Evolutionary conservation across 53 echinoderm and acorn worm species (phyloP).

Genomic region (Pentamera pediparva): DNA sequence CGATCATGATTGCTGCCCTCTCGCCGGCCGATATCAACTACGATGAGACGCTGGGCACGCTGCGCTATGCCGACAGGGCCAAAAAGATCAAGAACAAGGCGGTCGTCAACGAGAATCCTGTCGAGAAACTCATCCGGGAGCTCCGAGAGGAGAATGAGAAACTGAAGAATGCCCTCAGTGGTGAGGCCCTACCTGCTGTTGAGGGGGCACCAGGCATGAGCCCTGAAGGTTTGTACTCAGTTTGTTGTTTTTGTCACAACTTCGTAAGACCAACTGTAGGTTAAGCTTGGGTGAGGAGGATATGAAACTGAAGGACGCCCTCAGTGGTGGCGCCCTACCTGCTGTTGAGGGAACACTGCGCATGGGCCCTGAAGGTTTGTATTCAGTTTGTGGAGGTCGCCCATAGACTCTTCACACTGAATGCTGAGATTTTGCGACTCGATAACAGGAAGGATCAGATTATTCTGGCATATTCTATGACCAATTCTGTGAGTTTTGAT

Average conservation of each 20-base stretch:
- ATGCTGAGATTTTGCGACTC: no score
- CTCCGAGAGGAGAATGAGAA: constrained; percentile 88
- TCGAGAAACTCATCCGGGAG: constrained; percentile 94
- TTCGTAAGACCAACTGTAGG: neutral
- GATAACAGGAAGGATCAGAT: no score
- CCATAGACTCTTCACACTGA: no score
- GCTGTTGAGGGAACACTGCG: constrained; percentile 51
- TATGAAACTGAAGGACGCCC: constrained; percentile 72
- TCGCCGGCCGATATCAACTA: constrained; percentile 98
- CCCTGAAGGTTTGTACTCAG: constrained; percentile 65
- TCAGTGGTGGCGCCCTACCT: constrained; percentile 52
- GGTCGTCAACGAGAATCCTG: constrained; percentile 95
- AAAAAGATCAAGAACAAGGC: constrained; percentile 99
- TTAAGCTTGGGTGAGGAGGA: constrained; percentile 74
- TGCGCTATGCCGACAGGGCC: constrained; percentile 93
- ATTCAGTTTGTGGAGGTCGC: no score
- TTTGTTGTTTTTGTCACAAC: neutral
- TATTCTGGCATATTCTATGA: no score
- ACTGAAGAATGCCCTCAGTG: constrained; percentile 73
- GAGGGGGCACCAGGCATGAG: constrained; percentile 69
- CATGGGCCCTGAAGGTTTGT: constrained; percentile 92
- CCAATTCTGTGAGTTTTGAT: no score
- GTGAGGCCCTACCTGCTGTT: constrained; percentile 38
- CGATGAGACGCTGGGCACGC: constrained; percentile 85
- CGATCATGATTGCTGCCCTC: constrained; percentile 97